phyloP scores from a whole-genome alignment of 2,888 invertebrate species.

The Dolichomitus sp. region DNA sequence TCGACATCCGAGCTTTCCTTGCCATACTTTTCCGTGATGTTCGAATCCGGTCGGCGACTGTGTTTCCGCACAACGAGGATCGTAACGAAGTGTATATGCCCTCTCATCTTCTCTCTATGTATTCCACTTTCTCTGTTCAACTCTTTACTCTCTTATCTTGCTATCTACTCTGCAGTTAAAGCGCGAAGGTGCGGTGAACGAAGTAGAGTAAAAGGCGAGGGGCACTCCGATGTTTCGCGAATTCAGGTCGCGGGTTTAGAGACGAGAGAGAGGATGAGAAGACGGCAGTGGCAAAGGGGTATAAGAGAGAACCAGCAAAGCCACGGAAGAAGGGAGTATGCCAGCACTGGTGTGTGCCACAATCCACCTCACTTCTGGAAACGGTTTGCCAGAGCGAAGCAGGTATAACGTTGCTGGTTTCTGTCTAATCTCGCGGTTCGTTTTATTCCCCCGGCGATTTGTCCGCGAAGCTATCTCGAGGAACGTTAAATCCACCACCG shows the following conservation, averaged over 20 bases:
- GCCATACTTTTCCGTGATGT: slow-evolving; percentile 11
- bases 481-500: slow-evolving; percentile 77
- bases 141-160: slow-evolving; percentile 29
- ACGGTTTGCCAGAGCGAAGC: slow-evolving; percentile 48
- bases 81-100: slow-evolving; percentile 43
- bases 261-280: slow-evolving; percentile 13
- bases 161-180: slow-evolving; percentile 51
- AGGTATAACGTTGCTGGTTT: slow-evolving; percentile 61
- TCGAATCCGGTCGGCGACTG: slow-evolving; percentile 27
- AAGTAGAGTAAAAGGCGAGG: slow-evolving; percentile 22
- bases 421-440: slow-evolving; percentile 79
- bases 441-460: slow-evolving; percentile 80
- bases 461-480: slow-evolving; percentile 74
- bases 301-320: slow-evolving; percentile 24
- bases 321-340: slow-evolving; percentile 4
- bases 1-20: neutral
- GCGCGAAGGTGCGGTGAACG: slow-evolving; percentile 28
- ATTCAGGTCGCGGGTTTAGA: slow-evolving; percentile 55
- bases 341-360: slow-evolving; percentile 25
- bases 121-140: neutral
- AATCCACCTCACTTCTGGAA: slow-evolving; percentile 43
- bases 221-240: slow-evolving; percentile 49
- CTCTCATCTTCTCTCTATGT: neutral
- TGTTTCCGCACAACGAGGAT: slow-evolving; percentile 28
- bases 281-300: neutral